Conservation (phyloP, 2,888 invertebrate genomes). For the Amaurobius ferox region DNA sequence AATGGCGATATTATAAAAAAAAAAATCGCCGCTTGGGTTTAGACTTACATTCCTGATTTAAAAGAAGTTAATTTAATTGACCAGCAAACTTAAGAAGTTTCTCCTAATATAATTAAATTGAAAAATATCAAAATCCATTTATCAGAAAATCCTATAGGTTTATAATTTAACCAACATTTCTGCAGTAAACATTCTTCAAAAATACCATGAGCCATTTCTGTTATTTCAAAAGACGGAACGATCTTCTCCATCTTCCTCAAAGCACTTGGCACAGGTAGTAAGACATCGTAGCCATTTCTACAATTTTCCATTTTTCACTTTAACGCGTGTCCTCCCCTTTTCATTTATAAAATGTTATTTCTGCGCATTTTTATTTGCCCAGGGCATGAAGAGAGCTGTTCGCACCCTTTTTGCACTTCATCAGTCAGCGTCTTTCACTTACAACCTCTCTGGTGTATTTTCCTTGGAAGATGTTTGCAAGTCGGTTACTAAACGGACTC, state of each 20-base stretch:
- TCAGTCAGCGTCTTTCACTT: slow-evolving; percentile 30
- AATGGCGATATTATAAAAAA: no score
- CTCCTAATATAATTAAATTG: no score
- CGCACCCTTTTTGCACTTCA: slow-evolving; percentile 51
- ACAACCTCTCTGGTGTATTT: not conserved
- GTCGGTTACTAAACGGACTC: slow-evolving; percentile 8
- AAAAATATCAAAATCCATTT: no score
- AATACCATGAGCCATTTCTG: no score
- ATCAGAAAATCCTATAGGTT: no score
- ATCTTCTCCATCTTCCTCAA: slow-evolving; percentile 41
- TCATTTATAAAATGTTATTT: slow-evolving; percentile 37
- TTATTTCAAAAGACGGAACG: not conserved
- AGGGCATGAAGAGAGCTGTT: slow-evolving; percentile 34
- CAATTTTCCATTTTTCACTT: slow-evolving; percentile 36
- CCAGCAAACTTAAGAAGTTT: no score
- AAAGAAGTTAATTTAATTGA: no score
- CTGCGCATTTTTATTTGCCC: slow-evolving; percentile 39
- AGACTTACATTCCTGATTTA: no score
- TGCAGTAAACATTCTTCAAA: no score
- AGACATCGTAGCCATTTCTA: slow-evolving; percentile 17
- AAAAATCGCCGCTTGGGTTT: no score
- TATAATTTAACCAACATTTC: no score
- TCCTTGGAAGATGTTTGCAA: not conserved
- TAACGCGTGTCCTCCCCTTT: slow-evolving; percentile 38
- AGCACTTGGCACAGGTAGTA: slow-evolving; percentile 36